Base-by-base conservation (phyloP, 2,888 invertebrate genomes). In the Acanthopleura granulata region DNA sequence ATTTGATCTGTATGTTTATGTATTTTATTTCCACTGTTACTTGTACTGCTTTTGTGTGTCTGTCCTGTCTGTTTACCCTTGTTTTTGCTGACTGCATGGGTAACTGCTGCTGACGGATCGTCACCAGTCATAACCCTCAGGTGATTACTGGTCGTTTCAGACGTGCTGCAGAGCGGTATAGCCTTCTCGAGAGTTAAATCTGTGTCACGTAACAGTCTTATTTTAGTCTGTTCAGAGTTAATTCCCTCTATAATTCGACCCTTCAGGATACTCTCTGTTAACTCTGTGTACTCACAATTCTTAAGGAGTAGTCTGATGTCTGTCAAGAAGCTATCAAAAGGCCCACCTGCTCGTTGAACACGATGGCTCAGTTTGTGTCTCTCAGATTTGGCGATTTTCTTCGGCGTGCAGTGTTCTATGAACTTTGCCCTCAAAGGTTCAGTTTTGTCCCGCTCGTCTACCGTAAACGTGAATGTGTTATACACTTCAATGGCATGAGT, bases 231-330 rank as follows among this genome's bases (percentile, higher is more conserved):
- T 57, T 57, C 57, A n/a, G 57, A 57, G 57, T 49, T n/a, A 18
- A 16, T 50, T 12, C 51, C 66, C 16, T 49, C 75, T 25, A 61
- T 50, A n/a, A 72, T 75, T 72, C 72, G 61, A 29, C 72, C 72
- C 62, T 62, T 50, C 15, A 75, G 30, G 57, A 75, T 27, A 16
- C 72, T 62, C 49, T 75, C 72, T 72, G 29, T 75, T 51, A 75
- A 50, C 40, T 40, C 9, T 40, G 9, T 40, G 22, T n/a, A 57
- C 18, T 12, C 57, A 57, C 57, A 57, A 22, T 57, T 12, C 22
- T 57, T 18, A 57, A 57, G 3, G n/a, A 57, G 22, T 4, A 57
- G 22, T 12, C 57, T 57, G 12, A 57, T 18, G 22, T 6, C 3
- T n/a, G 57, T 57, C 57, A 57, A 22, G 22, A n/a, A 57, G 12